Evolutionary conservation across 2,113 vertebrate species (phyloP), one percentile per base, ranked within the genome.

Genomic region (Aythya baeri): DNA sequence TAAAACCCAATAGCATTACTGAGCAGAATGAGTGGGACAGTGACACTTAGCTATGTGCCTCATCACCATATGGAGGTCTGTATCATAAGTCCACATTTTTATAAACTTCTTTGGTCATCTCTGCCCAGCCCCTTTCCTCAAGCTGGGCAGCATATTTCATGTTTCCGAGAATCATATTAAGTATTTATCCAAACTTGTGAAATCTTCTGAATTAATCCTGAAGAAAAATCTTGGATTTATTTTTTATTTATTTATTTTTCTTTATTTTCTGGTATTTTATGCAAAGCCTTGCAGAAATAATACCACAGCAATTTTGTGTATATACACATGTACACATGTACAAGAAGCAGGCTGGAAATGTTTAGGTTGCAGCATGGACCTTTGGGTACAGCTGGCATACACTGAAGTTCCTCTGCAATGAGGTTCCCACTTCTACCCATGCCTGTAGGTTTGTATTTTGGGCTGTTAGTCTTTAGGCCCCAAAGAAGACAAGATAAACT

Each of bases 341-440:
- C 31, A 11, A 8, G 57, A 74, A 67, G 18, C 16, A 54, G 32
- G 31, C 21, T 89, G 54, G 32, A n/a, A 71, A 75, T 34, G 2
- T 41, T 75, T 11, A 21, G 17, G 13, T 8, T n/a, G 36, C 38
- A 57, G 7, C 43, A 38, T 25, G 63, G n/a, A 91, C 26, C 29
- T 54, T 18, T 61, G 61, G 21, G 9, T n/a, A 21, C 29, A 36
- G 27, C 18, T 80, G 43, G 11, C n/a, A 41, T 8, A 18, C 41
- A 50, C 31, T 21, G 4, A 18, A 12, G 13, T 67, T 57, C 18
- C 1, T 54, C 27, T 31, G 50, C 0, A 0, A 14, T 13, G 23
- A 17, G 34, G 32, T 59, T 81, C 46, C 22, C 27, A 46, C 4
- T 74, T 90, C 32, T 61, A 1, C 18, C 57, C 9, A 3, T 34